These are phyloP conservation scores for Todus mexicanus DNA, from an alignment of 2,797 vertebrate genomes.

Conservation along the genomic window DNA sequence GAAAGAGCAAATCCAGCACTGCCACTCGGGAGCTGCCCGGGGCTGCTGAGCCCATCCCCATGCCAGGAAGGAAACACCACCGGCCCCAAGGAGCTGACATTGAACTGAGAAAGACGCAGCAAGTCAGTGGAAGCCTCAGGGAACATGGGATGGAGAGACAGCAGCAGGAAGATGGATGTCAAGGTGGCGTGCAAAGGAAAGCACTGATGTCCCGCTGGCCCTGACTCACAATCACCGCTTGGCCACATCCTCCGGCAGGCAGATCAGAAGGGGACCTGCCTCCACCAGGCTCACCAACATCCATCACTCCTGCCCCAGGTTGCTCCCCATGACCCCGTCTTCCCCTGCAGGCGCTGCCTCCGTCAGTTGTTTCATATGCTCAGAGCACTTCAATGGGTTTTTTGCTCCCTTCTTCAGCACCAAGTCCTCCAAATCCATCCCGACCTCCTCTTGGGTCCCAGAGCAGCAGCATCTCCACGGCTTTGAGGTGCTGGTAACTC, in stretches of 20 bases:
- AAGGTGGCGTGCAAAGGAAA: background rate
- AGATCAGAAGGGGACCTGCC: background rate
- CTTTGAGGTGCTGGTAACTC: background rate
- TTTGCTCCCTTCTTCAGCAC: background rate
- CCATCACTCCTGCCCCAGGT: background rate
- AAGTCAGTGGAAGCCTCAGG: background rate
- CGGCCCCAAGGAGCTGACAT: rapidly evolving
- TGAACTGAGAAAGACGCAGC: background rate
- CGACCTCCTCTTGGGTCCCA: rapidly evolving
- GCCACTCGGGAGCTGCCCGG: rapidly evolving
- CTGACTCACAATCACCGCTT: rapidly evolving
- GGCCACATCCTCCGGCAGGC: background rate
- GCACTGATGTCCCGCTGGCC: background rate
- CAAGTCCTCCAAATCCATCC: background rate
- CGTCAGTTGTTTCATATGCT: background rate
- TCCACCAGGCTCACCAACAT: background rate
- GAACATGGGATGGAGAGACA: background rate
- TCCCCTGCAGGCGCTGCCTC: rapidly evolving
- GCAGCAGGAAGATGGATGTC: background rate
- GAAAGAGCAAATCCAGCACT: rapidly evolving
- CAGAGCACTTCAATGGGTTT: background rate
- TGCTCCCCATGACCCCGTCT: background rate
- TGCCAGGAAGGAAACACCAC: background rate
- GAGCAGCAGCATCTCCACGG: rapidly evolving
- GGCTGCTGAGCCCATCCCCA: background rate